Base-by-base conservation (phyloP, 2,113 vertebrate species). In the Pycnonotus jocosus region DNA sequence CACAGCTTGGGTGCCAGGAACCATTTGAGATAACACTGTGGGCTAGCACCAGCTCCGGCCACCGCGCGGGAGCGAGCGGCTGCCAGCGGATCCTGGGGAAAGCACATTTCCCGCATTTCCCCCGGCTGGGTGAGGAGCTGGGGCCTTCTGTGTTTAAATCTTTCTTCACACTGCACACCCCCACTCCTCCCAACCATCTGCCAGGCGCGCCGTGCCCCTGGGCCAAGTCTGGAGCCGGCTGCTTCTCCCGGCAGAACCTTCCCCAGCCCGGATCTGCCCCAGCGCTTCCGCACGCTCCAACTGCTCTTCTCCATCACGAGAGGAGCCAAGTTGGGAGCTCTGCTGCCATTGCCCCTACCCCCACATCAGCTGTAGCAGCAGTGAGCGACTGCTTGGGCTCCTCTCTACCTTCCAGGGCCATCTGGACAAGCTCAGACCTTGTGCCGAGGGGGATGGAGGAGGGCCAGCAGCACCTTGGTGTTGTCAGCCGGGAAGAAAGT, bases 101-200 rank as follows among this genome's bases (percentile, higher is more conserved):
- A 51, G 35, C 72, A 9, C 73, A 22, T n/a, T 81, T 89, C 80
- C 86, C 72, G 8, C 73, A 22, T n/a, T 81, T 89, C 80, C 86
- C 86, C 86, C 84, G 94, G 80, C 91, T 94, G 94, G 82, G 80
- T 12, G 89, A 91, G 80, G 81, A 95, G 60, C 23, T 48, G 91
- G 91, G 90, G 91, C 94, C 92, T 91, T 71, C 69, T 97, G 96
- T 93, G 92, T 95, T 89, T 62, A 30, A 88, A 89, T 79, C 91
- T 68, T 20, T 38, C 78, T 13, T 83, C 70, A 6, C 88, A 5
- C 53, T 4, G 79, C 95, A 84, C 88, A 48, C 85, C 48, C 48
- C 95, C 95, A 73, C 91, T 50, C 74, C 87, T 89, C 90, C 88
- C 95, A 51, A 58, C 95, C 94, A 95, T 96, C 94, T 95, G 92